phyloP scores from a whole-genome alignment of 35 echinoderm and acorn worm genomes.

The Amphiura filiformis region DNA sequence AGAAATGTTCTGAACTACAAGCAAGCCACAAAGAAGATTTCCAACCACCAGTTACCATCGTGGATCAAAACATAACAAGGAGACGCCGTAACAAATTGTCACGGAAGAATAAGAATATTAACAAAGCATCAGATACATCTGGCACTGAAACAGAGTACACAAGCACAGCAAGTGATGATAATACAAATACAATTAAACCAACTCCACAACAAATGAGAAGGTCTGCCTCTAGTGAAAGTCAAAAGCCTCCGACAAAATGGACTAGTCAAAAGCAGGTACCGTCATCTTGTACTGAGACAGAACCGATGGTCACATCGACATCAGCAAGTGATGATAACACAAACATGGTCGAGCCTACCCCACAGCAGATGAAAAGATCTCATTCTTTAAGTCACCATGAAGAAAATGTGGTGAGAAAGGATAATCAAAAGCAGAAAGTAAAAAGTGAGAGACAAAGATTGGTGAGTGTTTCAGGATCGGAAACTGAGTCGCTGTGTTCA shows the following conservation, averaged over 20 bases:
- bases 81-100: neutral
- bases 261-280: too few relatives aligned
- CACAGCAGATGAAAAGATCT: neutral
- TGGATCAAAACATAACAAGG: neutral
- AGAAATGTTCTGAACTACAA: neutral
- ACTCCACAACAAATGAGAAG: neutral
- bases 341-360: neutral
- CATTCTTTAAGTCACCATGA: too few relatives aligned
- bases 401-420: neutral
- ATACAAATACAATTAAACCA: neutral
- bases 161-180: neutral
- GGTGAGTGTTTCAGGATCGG: neutral
- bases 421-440: neutral
- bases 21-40: neutral
- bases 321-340: neutral
- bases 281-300: too few relatives aligned
- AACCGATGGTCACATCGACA: too few relatives aligned
- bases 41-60: neutral
- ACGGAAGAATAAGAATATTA: neutral
- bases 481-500: neutral
- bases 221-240: too few relatives aligned
- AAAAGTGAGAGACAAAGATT: neutral
- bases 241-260: too few relatives aligned
- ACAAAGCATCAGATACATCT: neutral
- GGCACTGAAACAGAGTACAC: neutral